Conservation (phyloP, 2,113 vertebrate species). For the Hippocampus comes region DNA sequence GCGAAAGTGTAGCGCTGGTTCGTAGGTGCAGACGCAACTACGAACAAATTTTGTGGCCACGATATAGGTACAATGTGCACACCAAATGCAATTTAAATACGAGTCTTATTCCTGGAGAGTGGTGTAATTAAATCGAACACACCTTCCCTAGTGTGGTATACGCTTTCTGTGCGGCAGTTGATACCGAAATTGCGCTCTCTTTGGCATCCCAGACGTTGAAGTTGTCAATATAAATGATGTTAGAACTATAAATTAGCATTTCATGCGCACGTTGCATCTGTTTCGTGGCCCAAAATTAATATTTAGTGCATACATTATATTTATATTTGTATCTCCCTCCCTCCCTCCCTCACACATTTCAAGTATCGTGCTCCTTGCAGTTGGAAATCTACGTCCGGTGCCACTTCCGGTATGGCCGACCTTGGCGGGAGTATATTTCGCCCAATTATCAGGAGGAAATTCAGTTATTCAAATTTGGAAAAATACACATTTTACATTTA, state of each 20-base stretch:
- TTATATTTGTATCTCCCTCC: too few relatives aligned
- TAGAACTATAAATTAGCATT: not conserved
- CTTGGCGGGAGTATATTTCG: not conserved
- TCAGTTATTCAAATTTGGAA: not conserved
- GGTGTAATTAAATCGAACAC: not conserved
- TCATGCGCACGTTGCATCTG: too few relatives aligned
- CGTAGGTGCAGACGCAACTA: not conserved
- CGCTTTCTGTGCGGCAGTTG: not conserved
- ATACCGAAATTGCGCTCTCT: not conserved
- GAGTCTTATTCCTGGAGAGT: not conserved
- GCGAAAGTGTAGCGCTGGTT: not conserved
- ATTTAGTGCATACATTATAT: too few relatives aligned
- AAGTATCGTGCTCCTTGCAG: too few relatives aligned
- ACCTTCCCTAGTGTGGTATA: not conserved
- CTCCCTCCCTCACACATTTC: not conserved
- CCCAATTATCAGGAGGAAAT: not conserved
- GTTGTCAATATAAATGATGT: not conserved
- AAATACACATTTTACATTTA: not conserved
- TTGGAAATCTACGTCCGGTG: slow-evolving; percentile 26
- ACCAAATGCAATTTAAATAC: not conserved
- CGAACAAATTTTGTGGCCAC: not conserved
- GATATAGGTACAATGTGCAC: not conserved
- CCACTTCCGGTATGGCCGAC: slow-evolving; percentile 19
- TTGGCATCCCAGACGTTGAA: not conserved
- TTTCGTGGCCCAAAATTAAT: too few relatives aligned